phyloP scores from a whole-genome alignment of 2,888 invertebrate species.

The Tetranychus truncatus region DNA sequence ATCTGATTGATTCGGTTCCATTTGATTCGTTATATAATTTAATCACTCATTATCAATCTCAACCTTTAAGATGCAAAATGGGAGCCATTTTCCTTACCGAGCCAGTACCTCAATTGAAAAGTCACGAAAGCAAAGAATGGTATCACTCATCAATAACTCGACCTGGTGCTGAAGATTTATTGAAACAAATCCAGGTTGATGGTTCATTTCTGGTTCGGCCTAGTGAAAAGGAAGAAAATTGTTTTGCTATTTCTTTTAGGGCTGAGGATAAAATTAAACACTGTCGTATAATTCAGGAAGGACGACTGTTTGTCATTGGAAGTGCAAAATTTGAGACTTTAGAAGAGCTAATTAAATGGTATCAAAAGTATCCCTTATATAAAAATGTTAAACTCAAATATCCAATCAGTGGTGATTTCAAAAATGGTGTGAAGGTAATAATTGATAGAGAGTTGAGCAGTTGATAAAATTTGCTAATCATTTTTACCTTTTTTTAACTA shows the following conservation, averaged over 20 bases:
- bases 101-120: constrained; percentile 78
- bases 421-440: not conserved
- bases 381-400: constrained; percentile 67
- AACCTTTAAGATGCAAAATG: constrained; percentile 70
- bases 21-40: constrained; percentile 81
- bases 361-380: constrained; percentile 74
- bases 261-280: constrained; percentile 88
- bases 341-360: constrained; percentile 79
- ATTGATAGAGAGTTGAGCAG: not conserved
- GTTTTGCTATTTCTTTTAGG: constrained; percentile 83
- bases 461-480: not conserved
- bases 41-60: constrained; percentile 68
- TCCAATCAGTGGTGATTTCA: constrained; percentile 40
- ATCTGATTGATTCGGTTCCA: constrained; percentile 62
- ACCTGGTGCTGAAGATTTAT: constrained; percentile 64
- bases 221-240: constrained; percentile 63
- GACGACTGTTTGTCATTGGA: constrained; percentile 71
- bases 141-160: constrained; percentile 64
- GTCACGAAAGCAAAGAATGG: constrained; percentile 79
- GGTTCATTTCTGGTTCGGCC: constrained; percentile 87
- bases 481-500: not conserved
- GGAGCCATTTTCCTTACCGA: constrained; percentile 69
- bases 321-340: constrained; percentile 83
- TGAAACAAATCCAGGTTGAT: constrained; percentile 62
- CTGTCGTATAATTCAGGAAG: constrained; percentile 81